Evolutionary conservation across 2,113 vertebrate species (phyloP), one percentile per base, ranked within the genome.

Genomic region (Pyrgilauda ruficollis): DNA sequence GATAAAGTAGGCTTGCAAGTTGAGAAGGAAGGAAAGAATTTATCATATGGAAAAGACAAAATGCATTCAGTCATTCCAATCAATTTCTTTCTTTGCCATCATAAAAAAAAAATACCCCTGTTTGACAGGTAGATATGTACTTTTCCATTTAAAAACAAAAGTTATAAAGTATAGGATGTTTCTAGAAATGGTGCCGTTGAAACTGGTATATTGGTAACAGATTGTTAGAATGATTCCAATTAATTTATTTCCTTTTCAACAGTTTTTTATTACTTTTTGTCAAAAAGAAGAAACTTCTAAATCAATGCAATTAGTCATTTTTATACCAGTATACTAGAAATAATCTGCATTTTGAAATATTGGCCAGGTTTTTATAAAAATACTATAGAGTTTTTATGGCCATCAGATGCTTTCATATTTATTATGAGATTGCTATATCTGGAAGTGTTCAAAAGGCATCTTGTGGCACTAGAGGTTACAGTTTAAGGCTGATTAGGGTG

Each of bases 41-140:
- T 46, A 26, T 53, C 53, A 1, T 11, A 19, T 21, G 30, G 10
- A 59, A 85, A 59, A 77, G 5, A 27, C 19, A 77, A 27, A 35
- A 82, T 41, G 0, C 1, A 63, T 43, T 28, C 19, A 1, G 0
- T 23, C 10, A 44, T 79, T 87, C 22, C 30, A 75, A 55, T 30
- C 0, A 37, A 33, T 49, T 66, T 0, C 11, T 53, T 89, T 62
- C 13, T 58, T 67, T 2, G 21, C 56, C 4, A 18, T 6, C 44
- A 27, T 44, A 39, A 47, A 91, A 80, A 47, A 44, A 63, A 35
- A 37, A 58, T 6, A 27, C 41, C 46, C 9, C 4, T 55, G 7
- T 59, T 37, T 53, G 31, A 41, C 3, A 50, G 4, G 11, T 41
- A 49, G 6, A 27, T 49, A 31, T 43, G 3, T 43, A 27, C 1